Evolutionary conservation across 2,888 invertebrate genomes (phyloP), one percentile per base, ranked within the genome.

Genomic region (Portevinia maculata): DNA sequence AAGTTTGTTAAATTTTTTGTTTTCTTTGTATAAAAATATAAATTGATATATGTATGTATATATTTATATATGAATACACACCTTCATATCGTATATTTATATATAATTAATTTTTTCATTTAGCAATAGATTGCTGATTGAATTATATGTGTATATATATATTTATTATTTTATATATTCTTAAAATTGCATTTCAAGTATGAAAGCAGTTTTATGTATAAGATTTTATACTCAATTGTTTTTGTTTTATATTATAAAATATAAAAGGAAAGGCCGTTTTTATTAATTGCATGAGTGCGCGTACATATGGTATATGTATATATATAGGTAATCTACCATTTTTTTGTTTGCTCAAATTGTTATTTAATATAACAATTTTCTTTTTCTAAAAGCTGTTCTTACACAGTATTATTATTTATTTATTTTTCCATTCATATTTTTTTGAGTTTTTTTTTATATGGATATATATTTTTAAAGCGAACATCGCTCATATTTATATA

Each of bases 311-410:
- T 21, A 19, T 17, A 19, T 71, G 34, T 19, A 34, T 30, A 13
- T 48, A n/a, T 13, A 52, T n/a, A n/a, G n/a, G n/a, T n/a, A n/a
- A n/a, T 73, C 37, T 73, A 32, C 73, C 71, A 53, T 85, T 65
- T 59, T 17, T 84, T 85, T 65, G 53, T 17, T 84, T 87, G 85
- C 87, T 87, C 85, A 87, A 88, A 88, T 86, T 86, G 86, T 86
- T 85, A 11, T 44, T 17, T n/a, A 11, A 9, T 44, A 44, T 73
- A 76, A 53, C 60, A 60, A 65, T 70, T 76, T 34, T 71, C 44
- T 50, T 69, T 32, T 75, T 64, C 64, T 78, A 67, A 60, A 64
- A 73, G 84, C 78, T 67, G 81, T 84, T 74, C 46, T 75, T 75
- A 75, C 28, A 67, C 41, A 67, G 53, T 67, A 67, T 44, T 64